Base-by-base conservation (phyloP, 2,113 vertebrate genomes). In the Oxyura jamaicensis region DNA sequence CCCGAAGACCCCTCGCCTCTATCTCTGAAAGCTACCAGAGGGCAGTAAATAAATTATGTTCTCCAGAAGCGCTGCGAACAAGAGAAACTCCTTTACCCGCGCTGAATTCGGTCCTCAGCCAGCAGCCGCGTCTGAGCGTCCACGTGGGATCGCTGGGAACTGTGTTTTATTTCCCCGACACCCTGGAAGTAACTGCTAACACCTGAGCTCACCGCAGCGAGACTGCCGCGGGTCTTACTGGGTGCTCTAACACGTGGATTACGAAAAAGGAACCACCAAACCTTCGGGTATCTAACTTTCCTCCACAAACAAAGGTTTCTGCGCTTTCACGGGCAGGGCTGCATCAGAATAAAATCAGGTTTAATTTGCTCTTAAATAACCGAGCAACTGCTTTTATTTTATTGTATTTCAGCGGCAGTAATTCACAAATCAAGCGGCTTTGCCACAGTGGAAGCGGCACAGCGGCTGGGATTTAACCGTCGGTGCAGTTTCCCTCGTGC, bases 311-410 rank as follows among this genome's bases (percentile, higher is more conserved):
- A 48, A 72, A 0, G 1, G 72, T 92, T 94, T 84, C 92, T 56
- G 88, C 63, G 10, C 81, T 93, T 94, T 76, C 77, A 50, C 4
- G 90, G 68, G 73, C 88, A 91, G 91, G 33, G 81, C 91, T 91
- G 86, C 86, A 90, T 83, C 74, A 72, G 93, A 83, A 95, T 94
- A 91, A 94, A 97, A 91, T 77, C 78, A 66, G 73, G 85, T 93
- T 93, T 95, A 96, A 97, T 93, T 96, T 93, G 84, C 82, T 92
- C 88, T 96, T 92, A 96, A 96, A 92, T 78, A 96, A 95, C 96
- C 77, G 88, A 96, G 86, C 88, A 92, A 94, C 63, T 93, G 91
- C 95, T 96, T 96, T 87, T 79, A 94, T 96, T 96, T 95, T 82
- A 93, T 96, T 96, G 95, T 82, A 93, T 95, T 95, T 87, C 95